Base-by-base conservation (phyloP, 2,888 invertebrate species). In the Tridacna crocea region DNA sequence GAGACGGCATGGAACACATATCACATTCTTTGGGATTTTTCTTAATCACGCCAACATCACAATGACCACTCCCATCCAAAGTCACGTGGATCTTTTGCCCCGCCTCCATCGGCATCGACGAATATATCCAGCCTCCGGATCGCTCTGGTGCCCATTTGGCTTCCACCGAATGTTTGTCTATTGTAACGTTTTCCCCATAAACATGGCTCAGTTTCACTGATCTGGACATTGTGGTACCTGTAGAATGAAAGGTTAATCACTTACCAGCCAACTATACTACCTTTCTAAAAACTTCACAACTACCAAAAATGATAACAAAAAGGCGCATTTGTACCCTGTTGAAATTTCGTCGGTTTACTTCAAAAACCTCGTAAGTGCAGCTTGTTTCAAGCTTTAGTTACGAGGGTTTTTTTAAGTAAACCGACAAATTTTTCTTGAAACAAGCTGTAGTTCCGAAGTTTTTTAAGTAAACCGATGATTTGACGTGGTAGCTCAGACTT, bases 51-150 rank as follows among this genome's bases (percentile, higher is more conserved):
- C 81, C 81, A 17, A 81, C 65, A n/a, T 77, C 73, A 22, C 73
- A 81, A 60, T 81, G 81, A 19, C 81, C 81, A 51, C 77, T 81
- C 27, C 81, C 81, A 24, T 75, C 51, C 17, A 81, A 68, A 24
- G 66, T 46, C 13, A 81, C 70, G 19, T 24, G 19, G 4, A 81
- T 61, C 46, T 74, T 36, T 58, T 70, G 77, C 19, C 75, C 77
- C 48, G 66, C 73, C 58, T 26, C 47, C 15, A 81, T 12, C 15
- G 77, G 77, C 1, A 17, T 17, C 8, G 65, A 13, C 12, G 74
- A 77, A 51, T 61, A 74, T 13, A 73, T 68, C 63, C 77, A 74
- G 17, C 81, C 77, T 19, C 74, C 68, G 3, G 74, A 77, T n/a
- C 61, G 48, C n/a, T 48, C 36, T 10, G 74, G 51, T 11, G 46